phyloP scores from a whole-genome alignment of 1,140 invertebrate species.

The Ostrea denselamellosa region DNA sequence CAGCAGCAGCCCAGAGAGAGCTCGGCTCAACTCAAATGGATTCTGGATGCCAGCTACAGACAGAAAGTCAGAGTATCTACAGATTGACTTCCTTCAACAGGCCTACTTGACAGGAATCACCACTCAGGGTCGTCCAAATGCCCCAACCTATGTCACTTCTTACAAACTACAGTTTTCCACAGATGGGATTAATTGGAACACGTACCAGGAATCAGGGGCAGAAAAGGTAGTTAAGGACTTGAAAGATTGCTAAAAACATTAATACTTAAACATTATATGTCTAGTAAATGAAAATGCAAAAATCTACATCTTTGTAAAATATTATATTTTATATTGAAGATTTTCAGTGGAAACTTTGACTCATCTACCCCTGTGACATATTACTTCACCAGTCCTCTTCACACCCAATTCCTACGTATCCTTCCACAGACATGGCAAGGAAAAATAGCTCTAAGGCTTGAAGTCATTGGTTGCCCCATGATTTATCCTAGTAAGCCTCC shows the following conservation, averaged over 20 bases:
- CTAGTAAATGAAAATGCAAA: too few species aligned
- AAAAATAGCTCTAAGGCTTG: slow-evolving; percentile 86
- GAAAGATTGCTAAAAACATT: too few species aligned
- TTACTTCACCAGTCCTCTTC: slow-evolving; percentile 84
- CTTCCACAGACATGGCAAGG: slow-evolving; percentile 88
- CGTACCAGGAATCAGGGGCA: slow-evolving; percentile 82
- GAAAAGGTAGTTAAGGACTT: slow-evolving; percentile 78
- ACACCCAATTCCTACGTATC: slow-evolving; percentile 86
- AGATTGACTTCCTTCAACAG: slow-evolving; percentile 88
- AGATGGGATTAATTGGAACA: slow-evolving; percentile 86
- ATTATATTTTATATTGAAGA: slow-evolving; percentile 57
- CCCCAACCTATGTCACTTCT: slow-evolving; percentile 84
- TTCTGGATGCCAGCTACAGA: slow-evolving; percentile 70
- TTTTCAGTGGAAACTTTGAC: slow-evolving; percentile 87
- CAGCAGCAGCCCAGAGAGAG: slow-evolving; percentile 67
- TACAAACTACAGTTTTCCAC: slow-evolving; percentile 87
- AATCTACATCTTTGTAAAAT: too few species aligned
- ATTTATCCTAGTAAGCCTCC: slow-evolving; percentile 60
- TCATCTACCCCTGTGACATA: slow-evolving; percentile 82
- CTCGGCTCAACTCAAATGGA: slow-evolving; percentile 69
- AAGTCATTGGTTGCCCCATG: slow-evolving; percentile 86
- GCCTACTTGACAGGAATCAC: slow-evolving; percentile 88
- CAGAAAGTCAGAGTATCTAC: slow-evolving; percentile 70
- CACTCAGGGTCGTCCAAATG: slow-evolving; percentile 81
- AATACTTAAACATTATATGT: too few species aligned